Base-by-base conservation (phyloP, 2,888 invertebrate species). In the Macaria liturata region DNA sequence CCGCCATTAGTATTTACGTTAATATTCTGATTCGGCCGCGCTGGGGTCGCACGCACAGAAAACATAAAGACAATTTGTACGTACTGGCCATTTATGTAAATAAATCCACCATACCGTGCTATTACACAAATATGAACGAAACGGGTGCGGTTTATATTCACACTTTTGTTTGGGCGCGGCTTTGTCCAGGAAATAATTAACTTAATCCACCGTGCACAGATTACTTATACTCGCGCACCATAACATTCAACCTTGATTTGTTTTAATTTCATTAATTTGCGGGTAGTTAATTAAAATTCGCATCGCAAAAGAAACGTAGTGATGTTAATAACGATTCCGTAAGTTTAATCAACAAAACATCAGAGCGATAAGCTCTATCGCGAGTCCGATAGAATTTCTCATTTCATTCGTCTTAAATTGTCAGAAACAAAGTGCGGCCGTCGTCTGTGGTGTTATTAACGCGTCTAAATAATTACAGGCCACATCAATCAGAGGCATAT, bases 391-490 rank as follows among this genome's bases (percentile, higher is more conserved):
- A 91, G 89, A 86, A 85, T 86, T 89, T 89, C 91, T 90, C 89
- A 85, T 91, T 90, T 88, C 85, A 88, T 90, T 91, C 85, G 90
- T 90, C 91, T 91, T 88, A 83, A 88, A 86, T 89, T 90, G 85
- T 89, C 90, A 88, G 81, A 88, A 89, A 89, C 89, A 88, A 86
- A 91, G 90, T 90, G 89, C 86, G 82, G 84, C 84, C 84, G 81
- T 88, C 86, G 77, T 83, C 88, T 78, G 84, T 83, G 86, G 88
- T 92, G 86, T 92, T 92, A 92, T 92, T 92, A 92, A 86, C 88
- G 87, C 88, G 92, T 92, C 92, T 82, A 85, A 85, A 91, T 92
- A 92, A 92, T 92, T 92, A 92, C 88, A 91, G 89, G 84, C 88
- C 81, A 87, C 92, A 92, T 92, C 92, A 92, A 91, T 92, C 92